Evolutionary conservation across 1,140 invertebrate genomes (phyloP).

Genomic region (Chironomus tepperi): DNA sequence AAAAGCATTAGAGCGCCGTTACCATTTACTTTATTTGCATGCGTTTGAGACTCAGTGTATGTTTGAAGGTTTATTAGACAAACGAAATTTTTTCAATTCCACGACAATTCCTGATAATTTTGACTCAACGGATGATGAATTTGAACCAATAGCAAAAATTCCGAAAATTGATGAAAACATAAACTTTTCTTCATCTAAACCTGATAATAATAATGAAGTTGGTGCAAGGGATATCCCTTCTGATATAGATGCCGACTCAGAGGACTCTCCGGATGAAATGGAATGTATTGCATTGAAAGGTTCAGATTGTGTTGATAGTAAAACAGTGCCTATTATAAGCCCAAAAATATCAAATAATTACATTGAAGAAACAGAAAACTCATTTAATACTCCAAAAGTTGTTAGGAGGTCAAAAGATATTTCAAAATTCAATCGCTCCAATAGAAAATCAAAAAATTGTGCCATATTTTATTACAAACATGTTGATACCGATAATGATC

Average conservation of each 20-base stretch:
- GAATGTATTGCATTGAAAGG: neutral
- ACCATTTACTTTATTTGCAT: constrained; percentile 78
- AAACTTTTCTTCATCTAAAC: neutral
- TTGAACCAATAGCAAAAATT: constrained; percentile 21
- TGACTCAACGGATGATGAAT: constrained; percentile 1
- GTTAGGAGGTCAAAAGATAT: constrained; percentile 43
- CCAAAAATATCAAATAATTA: constrained; percentile 26
- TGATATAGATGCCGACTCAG: constrained; percentile 39
- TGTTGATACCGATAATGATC: constrained; percentile 70
- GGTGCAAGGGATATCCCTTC: constrained; percentile 24
- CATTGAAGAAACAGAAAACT: constrained; percentile 31
- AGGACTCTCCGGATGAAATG: constrained; percentile 37
- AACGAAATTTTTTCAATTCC: neutral
- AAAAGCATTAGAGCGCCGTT: constrained; percentile 65
- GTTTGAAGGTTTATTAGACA: constrained; percentile 53
- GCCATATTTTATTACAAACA: constrained; percentile 78
- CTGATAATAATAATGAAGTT: neutral
- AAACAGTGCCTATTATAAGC: neutral
- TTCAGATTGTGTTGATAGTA: constrained; percentile 17
- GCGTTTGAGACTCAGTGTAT: constrained; percentile 84
- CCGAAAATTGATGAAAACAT: constrained; percentile 8
- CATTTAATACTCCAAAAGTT: constrained; percentile 41
- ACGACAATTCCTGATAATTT: neutral
- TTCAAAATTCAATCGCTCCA: constrained; percentile 54
- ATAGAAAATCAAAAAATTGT: constrained; percentile 67